These are phyloP conservation scores for Trichacis sp. DNA, from an alignment of 2,888 invertebrate genomes.

Conservation along the genomic window DNA sequence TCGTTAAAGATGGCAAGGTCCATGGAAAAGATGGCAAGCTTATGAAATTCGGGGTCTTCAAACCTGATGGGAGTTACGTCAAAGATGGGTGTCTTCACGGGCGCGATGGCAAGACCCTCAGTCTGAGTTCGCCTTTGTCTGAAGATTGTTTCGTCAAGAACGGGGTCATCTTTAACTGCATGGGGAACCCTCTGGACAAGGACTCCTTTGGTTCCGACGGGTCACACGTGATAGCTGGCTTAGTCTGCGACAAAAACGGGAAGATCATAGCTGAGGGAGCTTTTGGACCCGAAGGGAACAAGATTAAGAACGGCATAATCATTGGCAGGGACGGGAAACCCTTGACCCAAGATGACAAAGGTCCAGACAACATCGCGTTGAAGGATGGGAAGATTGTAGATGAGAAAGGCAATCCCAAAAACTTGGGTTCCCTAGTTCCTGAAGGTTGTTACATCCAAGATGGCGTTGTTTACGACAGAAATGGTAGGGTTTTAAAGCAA, in stretches of 20 bases:
- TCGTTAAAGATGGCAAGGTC: slow-evolving; percentile 61
- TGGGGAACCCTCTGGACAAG: slow-evolving; percentile 55
- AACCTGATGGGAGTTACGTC: slow-evolving; percentile 62
- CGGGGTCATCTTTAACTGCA: slow-evolving; percentile 59
- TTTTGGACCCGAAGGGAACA: slow-evolving; percentile 62
- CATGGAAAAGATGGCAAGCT: slow-evolving; percentile 60
- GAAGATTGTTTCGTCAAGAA: slow-evolving; percentile 60
- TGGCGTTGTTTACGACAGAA: slow-evolving; percentile 58
- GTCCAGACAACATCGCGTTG: slow-evolving; percentile 58
- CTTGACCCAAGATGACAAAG: slow-evolving; percentile 61
- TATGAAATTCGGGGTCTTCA: slow-evolving; percentile 60
- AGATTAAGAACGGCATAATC: slow-evolving; percentile 61
- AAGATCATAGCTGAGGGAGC: slow-evolving; percentile 55
- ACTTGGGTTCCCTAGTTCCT: slow-evolving; percentile 58
- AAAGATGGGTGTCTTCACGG: slow-evolving; percentile 62
- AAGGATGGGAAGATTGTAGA: slow-evolving; percentile 63
- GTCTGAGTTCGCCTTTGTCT: slow-evolving; percentile 56
- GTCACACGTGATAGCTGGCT: slow-evolving; percentile 58
- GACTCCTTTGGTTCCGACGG: slow-evolving; percentile 63
- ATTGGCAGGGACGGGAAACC: slow-evolving; percentile 60
- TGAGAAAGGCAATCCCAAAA: slow-evolving; percentile 54
- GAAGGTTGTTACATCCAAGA: slow-evolving; percentile 63
- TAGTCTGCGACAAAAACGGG: slow-evolving; percentile 59
- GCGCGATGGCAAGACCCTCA: slow-evolving; percentile 57
- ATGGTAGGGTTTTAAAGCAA: slow-evolving; percentile 56